A percentile compares a stretch with the other conserved stretches of the same genome.
Conservation (phyloP, 2,113 vertebrate species). For the Eurystomus gularis region DNA sequence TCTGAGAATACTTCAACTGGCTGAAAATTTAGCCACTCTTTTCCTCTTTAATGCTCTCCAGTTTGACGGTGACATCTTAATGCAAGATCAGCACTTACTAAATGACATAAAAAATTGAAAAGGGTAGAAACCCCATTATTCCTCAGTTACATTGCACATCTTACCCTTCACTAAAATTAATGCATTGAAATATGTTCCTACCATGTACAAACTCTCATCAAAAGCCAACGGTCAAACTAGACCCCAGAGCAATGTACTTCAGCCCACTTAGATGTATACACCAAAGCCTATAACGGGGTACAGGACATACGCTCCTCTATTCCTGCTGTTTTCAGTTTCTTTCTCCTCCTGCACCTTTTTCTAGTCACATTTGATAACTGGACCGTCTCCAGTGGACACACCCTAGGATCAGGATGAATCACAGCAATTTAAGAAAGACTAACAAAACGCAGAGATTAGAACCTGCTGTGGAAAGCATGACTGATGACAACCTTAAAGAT, state of each 20-base stretch:
- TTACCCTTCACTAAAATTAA: background rate
- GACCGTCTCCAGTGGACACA: background rate
- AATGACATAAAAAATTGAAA: conserved; percentile 22
- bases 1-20: background rate
- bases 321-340: background rate
- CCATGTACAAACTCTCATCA: background rate
- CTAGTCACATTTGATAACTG: rapidly evolving
- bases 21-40: conserved; percentile 29
- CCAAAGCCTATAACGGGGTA: background rate
- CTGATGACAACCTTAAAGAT: background rate
- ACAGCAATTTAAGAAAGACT: background rate
- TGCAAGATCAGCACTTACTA: conserved; percentile 45
- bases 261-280: too few species aligned
- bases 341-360: background rate
- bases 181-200: rapidly evolving
- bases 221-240: background rate
- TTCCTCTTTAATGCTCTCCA: background rate
- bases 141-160: background rate
- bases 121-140: background rate
- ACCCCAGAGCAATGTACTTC: background rate
- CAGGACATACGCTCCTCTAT: background rate
- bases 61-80: conserved; percentile 55
- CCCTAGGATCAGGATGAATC: background rate
- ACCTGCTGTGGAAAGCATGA: background rate
- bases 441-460: background rate